Conservation (phyloP, 2,113 vertebrate species). For the Cavia aperea region DNA sequence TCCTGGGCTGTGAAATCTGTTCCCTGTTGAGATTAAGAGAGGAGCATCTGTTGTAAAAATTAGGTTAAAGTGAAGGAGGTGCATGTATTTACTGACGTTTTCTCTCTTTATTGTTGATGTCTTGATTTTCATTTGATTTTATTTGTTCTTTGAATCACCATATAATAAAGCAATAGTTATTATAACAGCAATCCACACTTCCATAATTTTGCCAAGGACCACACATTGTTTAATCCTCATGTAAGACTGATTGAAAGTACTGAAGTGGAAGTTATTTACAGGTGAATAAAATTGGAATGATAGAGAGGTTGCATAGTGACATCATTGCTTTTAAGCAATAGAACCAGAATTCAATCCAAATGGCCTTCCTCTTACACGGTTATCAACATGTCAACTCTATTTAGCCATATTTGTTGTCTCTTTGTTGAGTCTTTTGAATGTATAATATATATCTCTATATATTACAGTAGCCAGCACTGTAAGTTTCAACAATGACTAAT, state of each 20-base stretch:
- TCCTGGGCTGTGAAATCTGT: constrained; percentile 78
- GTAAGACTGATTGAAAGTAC: background rate
- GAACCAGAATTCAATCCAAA: background rate
- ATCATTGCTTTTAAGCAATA: background rate
- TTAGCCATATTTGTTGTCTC: background rate
- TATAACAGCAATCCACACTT: constrained; percentile 19
- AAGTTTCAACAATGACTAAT: background rate
- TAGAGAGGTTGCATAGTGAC: background rate
- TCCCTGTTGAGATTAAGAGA: constrained; percentile 78
- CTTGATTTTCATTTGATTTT: constrained; percentile 58
- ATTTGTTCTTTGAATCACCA: constrained; percentile 13
- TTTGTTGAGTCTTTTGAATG: background rate
- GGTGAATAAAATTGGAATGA: background rate
- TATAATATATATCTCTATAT: background rate
- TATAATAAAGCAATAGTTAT: constrained; percentile 27
- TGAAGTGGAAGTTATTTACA: constrained; percentile 14
- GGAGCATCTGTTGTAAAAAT: constrained; percentile 78
- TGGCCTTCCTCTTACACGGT: background rate
- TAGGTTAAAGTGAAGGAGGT: constrained; percentile 76
- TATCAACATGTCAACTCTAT: background rate
- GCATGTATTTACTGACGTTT: constrained; percentile 67
- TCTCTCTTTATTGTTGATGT: constrained; percentile 67
- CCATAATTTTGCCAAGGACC: constrained; percentile 15
- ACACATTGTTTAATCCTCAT: constrained; percentile 28
- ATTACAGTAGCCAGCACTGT: background rate